Percentiles rank a stretch among this genome's conserved stretches.
phyloP scores from a whole-genome alignment of 2,113 vertebrate genomes.

The Calyptomena viridis region DNA sequence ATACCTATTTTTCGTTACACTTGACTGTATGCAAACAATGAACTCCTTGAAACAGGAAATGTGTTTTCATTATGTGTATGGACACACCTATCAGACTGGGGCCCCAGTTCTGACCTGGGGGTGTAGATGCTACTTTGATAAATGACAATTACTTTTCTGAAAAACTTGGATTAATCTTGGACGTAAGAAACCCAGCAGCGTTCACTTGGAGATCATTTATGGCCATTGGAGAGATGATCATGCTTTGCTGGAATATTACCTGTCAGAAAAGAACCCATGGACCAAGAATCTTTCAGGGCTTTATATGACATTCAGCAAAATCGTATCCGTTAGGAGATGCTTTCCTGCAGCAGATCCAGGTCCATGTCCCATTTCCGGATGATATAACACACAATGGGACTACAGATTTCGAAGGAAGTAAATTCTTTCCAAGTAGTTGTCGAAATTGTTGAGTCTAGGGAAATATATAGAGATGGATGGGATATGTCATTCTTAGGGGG shows the following conservation, averaged over 20 bases:
- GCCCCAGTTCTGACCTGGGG: background rate
- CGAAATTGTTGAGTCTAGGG: conserved; percentile 54
- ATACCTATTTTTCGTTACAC: background rate
- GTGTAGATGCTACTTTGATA: conserved; percentile 27
- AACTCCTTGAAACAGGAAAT: conserved; percentile 5
- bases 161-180: background rate
- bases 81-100: background rate
- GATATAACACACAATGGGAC: conserved; percentile 41
- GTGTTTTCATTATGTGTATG: background rate
- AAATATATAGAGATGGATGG: conserved; percentile 56
- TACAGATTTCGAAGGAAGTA: conserved; percentile 60
- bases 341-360: conserved; percentile 50
- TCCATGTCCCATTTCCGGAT: conserved; percentile 23
- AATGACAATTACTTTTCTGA: conserved; percentile 18
- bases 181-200: background rate
- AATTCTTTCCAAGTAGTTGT: conserved; percentile 59
- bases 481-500: conserved; percentile 52
- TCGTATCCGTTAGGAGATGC: conserved; percentile 31
- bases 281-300: conserved; percentile 18
- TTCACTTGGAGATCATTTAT: conserved; percentile 20
- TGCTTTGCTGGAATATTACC: conserved; percentile 33
- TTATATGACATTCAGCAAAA: conserved; percentile 43
- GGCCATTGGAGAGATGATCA: background rate
- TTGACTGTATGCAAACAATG: background rate
- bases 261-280: conserved; percentile 41